phyloP scores from a whole-genome alignment of 2,797 vertebrate genomes.

The Perodicticus potto region DNA sequence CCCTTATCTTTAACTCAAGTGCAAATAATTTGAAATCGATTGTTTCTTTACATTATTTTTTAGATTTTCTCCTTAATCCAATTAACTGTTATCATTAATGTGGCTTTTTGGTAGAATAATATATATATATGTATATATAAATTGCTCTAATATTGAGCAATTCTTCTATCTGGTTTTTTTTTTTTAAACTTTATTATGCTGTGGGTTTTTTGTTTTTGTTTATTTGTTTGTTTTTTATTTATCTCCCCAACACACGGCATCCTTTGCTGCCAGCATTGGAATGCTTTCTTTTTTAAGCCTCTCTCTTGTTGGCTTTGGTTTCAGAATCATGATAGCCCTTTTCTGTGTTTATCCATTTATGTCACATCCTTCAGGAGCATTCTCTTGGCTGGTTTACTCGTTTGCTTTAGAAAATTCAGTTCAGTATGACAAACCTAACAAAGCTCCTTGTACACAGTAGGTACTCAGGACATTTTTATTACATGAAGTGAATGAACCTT shows the following conservation, averaged over 20 bases:
- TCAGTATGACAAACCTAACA: neutral
- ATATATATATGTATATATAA: neutral
- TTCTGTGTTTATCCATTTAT: neutral
- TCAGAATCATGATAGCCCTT: neutral
- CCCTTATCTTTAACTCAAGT: constrained; percentile 48
- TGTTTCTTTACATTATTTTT: constrained; percentile 27
- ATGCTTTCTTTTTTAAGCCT: constrained; percentile 25
- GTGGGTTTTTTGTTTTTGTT: neutral
- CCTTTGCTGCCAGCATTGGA: neutral
- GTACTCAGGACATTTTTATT: neutral
- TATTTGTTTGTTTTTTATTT: neutral
- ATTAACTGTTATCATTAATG: neutral
- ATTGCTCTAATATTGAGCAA: neutral
- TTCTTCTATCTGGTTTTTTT: neutral
- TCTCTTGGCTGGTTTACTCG: neutral
- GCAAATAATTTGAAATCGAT: constrained; percentile 25
- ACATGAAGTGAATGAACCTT: neutral
- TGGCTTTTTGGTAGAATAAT: constrained; percentile 29
- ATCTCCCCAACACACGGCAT: neutral
- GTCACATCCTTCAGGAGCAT: neutral
- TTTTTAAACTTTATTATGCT: neutral
- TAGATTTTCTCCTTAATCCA: constrained; percentile 49
- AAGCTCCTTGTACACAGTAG: neutral
- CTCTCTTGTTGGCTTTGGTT: neutral
- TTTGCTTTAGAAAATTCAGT: constrained; percentile 39